A percentile compares a stretch with the other conserved stretches of the same genome.
Conservation (phyloP, 2,113 vertebrate species). For the Columbina picui region DNA sequence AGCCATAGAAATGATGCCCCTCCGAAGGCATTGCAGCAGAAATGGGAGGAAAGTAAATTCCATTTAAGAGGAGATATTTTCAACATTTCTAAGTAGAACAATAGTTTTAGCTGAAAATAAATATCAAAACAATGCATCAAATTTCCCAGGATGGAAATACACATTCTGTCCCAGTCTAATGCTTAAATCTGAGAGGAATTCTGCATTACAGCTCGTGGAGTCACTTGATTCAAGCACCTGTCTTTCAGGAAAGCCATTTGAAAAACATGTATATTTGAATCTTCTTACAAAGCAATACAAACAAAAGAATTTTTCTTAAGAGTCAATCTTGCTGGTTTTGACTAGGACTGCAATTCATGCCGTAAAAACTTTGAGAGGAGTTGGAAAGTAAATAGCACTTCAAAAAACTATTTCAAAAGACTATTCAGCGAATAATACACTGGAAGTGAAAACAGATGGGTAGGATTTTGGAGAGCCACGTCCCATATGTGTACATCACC, state of each 20-base stretch:
- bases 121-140: neutral
- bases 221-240: neutral
- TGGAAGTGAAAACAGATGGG: neutral
- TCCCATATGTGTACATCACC: neutral
- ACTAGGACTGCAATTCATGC: neutral
- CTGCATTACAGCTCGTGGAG: neutral
- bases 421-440: neutral
- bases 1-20: neutral
- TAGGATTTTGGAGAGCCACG: neutral
- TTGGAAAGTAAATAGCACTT: neutral
- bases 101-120: neutral
- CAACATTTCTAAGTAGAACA: neutral
- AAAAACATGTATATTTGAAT: neutral
- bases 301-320: neutral
- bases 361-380: neutral
- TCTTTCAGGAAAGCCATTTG: neutral
- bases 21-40: neutral
- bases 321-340: neutral
- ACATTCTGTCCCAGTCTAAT: neutral
- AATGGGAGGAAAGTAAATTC: neutral
- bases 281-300: neutral
- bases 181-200: neutral
- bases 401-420: neutral
- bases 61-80: neutral
- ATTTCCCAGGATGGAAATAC: neutral